Percentiles rank a stretch among this genome's conserved stretches.
Evolutionary conservation across 2,888 invertebrate species (phyloP).

Genomic region (Argyra leucocephala): DNA sequence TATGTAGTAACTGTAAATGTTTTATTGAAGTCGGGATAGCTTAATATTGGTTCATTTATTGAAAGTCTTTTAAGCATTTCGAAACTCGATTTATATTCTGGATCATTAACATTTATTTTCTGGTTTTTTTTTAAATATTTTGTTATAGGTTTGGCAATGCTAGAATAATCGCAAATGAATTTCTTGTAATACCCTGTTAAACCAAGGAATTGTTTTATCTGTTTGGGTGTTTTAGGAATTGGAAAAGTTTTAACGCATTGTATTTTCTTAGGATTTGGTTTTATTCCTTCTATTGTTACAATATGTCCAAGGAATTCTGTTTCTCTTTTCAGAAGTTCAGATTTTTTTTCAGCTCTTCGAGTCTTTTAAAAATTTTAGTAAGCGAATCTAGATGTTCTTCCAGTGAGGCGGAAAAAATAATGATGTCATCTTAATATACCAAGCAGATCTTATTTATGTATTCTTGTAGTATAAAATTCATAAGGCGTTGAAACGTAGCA

Average conservation of each 20-base stretch:
- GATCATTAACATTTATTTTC: slow-evolving; percentile 17
- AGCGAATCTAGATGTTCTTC: slow-evolving; percentile 22
- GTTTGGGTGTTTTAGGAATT: slow-evolving; percentile 21
- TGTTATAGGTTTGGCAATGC: slow-evolving; percentile 11
- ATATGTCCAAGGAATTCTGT: no score
- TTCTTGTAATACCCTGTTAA: slow-evolving; percentile 20
- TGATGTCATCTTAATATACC: slow-evolving; percentile 27
- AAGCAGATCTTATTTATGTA: slow-evolving; percentile 25
- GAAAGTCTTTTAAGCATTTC: slow-evolving; percentile 16
- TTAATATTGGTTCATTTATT: slow-evolving; percentile 14
- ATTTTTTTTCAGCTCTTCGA: slow-evolving; percentile 18
- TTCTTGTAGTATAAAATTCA: slow-evolving; percentile 34
- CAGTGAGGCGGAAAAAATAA: slow-evolving; percentile 21
- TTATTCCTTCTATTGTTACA: no score
- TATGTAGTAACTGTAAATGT: slow-evolving; percentile 30
- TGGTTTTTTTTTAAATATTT: slow-evolving; percentile 17
- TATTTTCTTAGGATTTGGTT: no score
- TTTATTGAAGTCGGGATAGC: slow-evolving; percentile 22
- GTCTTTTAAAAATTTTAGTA: slow-evolving; percentile 20
- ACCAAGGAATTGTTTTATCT: slow-evolving; percentile 20
- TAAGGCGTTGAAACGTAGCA: slow-evolving; percentile 36
- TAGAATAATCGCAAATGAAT: slow-evolving; percentile 37
- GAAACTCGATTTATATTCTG: slow-evolving; percentile 15
- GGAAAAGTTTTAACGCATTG: slow-evolving; percentile 21
- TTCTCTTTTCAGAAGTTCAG: no score